phyloP scores from a whole-genome alignment of 2,797 vertebrate species.

The Karalla daura region DNA sequence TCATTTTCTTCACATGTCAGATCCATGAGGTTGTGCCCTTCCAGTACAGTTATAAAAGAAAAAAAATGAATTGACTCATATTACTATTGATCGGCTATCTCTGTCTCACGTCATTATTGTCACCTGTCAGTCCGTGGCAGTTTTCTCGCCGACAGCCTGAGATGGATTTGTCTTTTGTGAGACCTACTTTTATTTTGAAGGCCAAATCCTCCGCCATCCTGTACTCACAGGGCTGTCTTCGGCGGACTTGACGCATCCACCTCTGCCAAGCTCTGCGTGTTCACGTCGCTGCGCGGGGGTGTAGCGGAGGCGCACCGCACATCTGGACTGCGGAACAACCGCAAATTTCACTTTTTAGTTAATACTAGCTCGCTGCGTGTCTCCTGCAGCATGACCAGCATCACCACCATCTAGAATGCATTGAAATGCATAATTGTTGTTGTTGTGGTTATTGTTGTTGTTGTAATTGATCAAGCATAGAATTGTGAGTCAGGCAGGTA shows the following conservation, averaged over 20 bases:
- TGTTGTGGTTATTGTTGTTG: not conserved
- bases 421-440: not conserved
- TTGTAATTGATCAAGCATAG: not conserved
- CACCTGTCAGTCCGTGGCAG: not conserved
- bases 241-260: slow-evolving; percentile 18
- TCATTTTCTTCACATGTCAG: too few relatives aligned
- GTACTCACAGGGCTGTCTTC: not conserved
- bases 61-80: too few relatives aligned
- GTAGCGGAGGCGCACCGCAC: slow-evolving; percentile 63
- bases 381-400: not conserved
- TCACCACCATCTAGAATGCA: not conserved
- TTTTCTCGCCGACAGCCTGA: not conserved
- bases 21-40: too few relatives aligned
- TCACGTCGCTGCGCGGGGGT: slow-evolving; percentile 67
- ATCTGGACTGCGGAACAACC: slow-evolving; percentile 71
- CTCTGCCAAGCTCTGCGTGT: slow-evolving; percentile 57
- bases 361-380: not conserved
- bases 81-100: too few relatives aligned
- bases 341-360: slow-evolving; percentile 37
- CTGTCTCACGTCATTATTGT: too few relatives aligned
- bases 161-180: not conserved
- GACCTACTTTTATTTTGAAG: slow-evolving; percentile 51
- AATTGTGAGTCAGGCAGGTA: not conserved
- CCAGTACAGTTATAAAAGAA: too few relatives aligned
- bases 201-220: not conserved